Evolutionary conservation across 2,797 vertebrate genomes (phyloP), one percentile per base, ranked within the genome.

Genomic region (Anas bahamensis): DNA sequence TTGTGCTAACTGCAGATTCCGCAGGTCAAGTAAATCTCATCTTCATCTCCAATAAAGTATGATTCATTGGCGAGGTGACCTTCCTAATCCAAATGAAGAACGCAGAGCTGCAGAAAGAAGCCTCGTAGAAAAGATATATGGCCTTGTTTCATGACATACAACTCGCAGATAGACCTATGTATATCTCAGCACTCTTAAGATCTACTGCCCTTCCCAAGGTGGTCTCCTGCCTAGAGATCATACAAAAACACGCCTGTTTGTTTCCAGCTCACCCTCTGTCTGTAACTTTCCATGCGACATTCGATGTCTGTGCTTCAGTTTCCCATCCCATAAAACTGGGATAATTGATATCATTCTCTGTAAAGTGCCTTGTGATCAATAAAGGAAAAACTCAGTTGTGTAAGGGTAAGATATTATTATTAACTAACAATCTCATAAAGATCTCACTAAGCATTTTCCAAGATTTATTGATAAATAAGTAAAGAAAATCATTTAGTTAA

Each of bases 121-220:
- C 31, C 60, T 86, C 89, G 65, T 22, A 86, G 71, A 70, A 79
- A 89, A 92, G 93, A 92, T 88, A 44, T 17, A 91, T 9, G 41
- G 64, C 53, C 41, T 37, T 65, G 8, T 72, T 91, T 69, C 53
- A 46, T 12, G 37, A 61, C 50, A 26, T 9, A 39, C 55, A 33
- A 19, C 57, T 92, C 53, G 13, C 19, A 82, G 60, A 69, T 1
- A 83, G 73, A 80, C 48, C 48, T 55, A 79, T 17, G 26, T 35
- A 33, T 56, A 56, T n/a, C 21, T 35, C 75, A 22, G 60, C n/a
- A 5, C 28, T 35, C 28, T 31, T 46, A 68, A 39, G 33, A 82
- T 52, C 31, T 2, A 0, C 48, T 37, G 33, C 37, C 74, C 70
- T 93, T 86, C 44, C 71, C 71, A 69, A 82, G 12, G 83, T 78